Base-by-base conservation (phyloP, 2,888 invertebrate genomes). In the Tolmerus cingulatus region DNA sequence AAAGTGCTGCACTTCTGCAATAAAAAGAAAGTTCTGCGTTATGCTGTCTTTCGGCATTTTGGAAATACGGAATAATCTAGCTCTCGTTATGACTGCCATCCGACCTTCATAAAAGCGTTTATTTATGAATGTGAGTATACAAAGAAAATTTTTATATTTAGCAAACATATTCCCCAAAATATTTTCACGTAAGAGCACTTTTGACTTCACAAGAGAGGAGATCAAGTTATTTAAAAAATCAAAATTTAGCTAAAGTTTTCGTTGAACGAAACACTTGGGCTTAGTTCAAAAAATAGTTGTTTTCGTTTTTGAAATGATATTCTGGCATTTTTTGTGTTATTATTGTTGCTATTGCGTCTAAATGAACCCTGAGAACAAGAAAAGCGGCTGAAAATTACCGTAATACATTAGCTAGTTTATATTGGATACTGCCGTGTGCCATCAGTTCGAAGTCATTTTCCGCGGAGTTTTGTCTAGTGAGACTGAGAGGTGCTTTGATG, bases 91-190 rank as follows among this genome's bases (percentile, higher is more conserved):
- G 66, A 12, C 27, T 66, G 12, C 19, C 12, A 27, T 66, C 66
- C 27, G 23, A 23, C 66, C 66, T 19, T 23, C 8, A 66, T 66
- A 23, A 66, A 66, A 23, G 23, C 27, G 27, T 14, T 19, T 55
- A 66, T 66, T 66, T 66, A 66, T 23, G 19, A 23, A 19, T 23
- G 27, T 23, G 27, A 66, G 23, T 66, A 66, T 27, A 27, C 27
- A 66, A 66, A 66, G 66, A 23, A 27, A 23, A 27, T 66, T 66
- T 66, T 66, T 66, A 79, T 79, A 79, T 79, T 79, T 51, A 79
- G 79, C 46, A 30, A 51, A 27, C 30, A 51, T 51, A 46, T 23
- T 30, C 43, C 27, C 27, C 46, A 79, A 79, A 79, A 79, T 79
- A 79, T 30, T n/a, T 51, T n/a, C 79, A 55, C 79, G n/a, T 30